Evolutionary conservation across 2,797 vertebrate genomes (phyloP).

Genomic region (Anolis apletophallus): DNA sequence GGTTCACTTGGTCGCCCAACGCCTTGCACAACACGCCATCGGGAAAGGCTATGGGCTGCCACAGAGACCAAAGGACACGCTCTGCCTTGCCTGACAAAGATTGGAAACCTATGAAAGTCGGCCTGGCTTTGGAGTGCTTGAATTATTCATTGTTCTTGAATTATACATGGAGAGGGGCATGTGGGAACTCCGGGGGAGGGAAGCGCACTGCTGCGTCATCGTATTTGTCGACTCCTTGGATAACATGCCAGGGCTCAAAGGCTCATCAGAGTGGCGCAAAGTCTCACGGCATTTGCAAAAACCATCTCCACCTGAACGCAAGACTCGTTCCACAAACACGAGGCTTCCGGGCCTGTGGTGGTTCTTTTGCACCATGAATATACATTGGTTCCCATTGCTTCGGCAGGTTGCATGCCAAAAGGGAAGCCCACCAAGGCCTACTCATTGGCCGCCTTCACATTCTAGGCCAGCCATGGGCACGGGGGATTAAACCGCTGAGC

Average conservation of each 20-base stretch:
- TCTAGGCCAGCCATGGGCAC: too few relatives aligned
- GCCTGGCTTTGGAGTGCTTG: slow-evolving; percentile 51
- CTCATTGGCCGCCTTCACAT: too few relatives aligned
- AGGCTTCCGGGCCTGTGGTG: neutral
- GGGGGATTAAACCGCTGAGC: too few relatives aligned
- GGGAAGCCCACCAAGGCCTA: too few relatives aligned
- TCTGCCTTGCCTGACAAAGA: slow-evolving; percentile 36
- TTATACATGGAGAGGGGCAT: slow-evolving; percentile 54
- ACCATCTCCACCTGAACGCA: neutral
- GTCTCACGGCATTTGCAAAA: neutral
- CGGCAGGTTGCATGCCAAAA: too few relatives aligned
- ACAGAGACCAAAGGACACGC: slow-evolving; percentile 29
- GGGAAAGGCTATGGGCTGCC: slow-evolving; percentile 41
- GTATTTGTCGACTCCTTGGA: slow-evolving; percentile 26
- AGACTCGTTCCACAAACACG: neutral
- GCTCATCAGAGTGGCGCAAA: neutral
- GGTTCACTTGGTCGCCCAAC: neutral
- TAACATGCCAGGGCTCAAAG: neutral
- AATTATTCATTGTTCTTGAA: slow-evolving; percentile 67
- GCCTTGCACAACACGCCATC: slow-evolving; percentile 2
- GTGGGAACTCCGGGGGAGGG: slow-evolving; percentile 53
- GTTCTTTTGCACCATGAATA: neutral
- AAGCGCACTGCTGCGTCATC: neutral
- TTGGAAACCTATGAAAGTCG: slow-evolving; percentile 60
- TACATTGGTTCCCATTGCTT: neutral